Evolutionary conservation across 2,888 invertebrate species (phyloP), one percentile per base, ranked within the genome.

Genomic region (Tiliacea citrago): DNA sequence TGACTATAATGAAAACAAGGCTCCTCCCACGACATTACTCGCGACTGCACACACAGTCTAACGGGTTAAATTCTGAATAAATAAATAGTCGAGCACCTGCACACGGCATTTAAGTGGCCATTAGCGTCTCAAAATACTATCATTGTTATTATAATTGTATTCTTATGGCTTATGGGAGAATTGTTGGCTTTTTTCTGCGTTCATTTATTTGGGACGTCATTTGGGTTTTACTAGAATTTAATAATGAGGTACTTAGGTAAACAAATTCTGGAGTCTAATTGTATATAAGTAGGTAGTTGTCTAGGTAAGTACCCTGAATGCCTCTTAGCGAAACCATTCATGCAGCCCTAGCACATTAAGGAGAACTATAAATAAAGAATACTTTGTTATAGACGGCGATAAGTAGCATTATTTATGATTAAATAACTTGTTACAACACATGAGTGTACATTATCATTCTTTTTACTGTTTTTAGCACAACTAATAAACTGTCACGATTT

Each of bases 81-180:
- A 94, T 94, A 94, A 92, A 92, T 90, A 90, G 90, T 89, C 83
- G 85, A 91, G 90, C 93, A 94, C 93, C 92, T 94, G 94, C 91
- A 91, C 88, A 81, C 86, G 91, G 90, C 93, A 92, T 88, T 90
- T 91, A 92, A 93, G 92, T 92, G 91, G 88, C 92, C 90, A 93
- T 93, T 93, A 92, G 91, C 89, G 89, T 88, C 88, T 86, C 86
- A 89, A 88, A 90, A 90, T 89, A 89, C 85, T 86, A 83, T 85
- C 88, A 85, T 88, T 89, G 88, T 90, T 88, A 88, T 85, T 87
- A 82, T 86, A 84, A 87, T 87, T 85, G 83, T 84, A 77, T 83
- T 87, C 77, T 85, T 85, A 80, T 81, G 45, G 73, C 71, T 60
- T 78, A 71, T 67, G 53, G 51, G 61, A 72, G 76, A 81, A 82